These are phyloP conservation scores for Acronicta aceris DNA, from an alignment of 2,888 invertebrate genomes.

Conservation along the genomic window DNA sequence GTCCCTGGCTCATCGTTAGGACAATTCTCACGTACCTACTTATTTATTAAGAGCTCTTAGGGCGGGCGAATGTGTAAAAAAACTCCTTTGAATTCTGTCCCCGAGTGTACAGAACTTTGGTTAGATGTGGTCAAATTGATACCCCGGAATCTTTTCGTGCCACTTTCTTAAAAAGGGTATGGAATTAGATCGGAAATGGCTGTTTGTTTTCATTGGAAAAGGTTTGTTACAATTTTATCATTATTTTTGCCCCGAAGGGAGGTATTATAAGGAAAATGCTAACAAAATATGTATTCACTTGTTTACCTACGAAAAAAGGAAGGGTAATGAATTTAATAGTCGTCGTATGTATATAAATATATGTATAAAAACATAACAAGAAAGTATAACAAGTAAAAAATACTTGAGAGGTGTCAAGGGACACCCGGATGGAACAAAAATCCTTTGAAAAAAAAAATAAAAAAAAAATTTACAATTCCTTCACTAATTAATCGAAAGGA, in stretches of 20 bases:
- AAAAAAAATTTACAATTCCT: too few relatives aligned
- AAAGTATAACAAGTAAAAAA: too few relatives aligned
- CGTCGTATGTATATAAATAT: too few relatives aligned
- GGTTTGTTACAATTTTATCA: constrained; percentile 12
- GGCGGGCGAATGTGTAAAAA: constrained; percentile 32
- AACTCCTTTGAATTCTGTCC: constrained; percentile 44
- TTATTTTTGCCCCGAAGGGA: constrained; percentile 4
- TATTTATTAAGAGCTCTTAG: constrained; percentile 50
- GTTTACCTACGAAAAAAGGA: too few relatives aligned
- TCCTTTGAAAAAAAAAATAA: too few relatives aligned
- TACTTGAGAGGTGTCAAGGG: too few relatives aligned
- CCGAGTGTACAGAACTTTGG: constrained; percentile 34
- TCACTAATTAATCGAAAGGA: too few relatives aligned
- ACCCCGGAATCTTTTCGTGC: constrained; percentile 24
- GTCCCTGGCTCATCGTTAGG: constrained; percentile 45
- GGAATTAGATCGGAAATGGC: constrained; percentile 37
- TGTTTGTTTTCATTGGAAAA: constrained; percentile 24
- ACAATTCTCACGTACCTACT: constrained; percentile 56
- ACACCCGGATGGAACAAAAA: too few relatives aligned
- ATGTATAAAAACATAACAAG: too few relatives aligned
- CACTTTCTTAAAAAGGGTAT: constrained; percentile 36
- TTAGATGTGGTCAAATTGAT: constrained; percentile 49
- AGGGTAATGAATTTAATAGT: too few relatives aligned
- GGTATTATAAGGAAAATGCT: constrained; percentile 23
- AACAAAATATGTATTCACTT: background rate